Evolutionary conservation across 1,140 invertebrate species (phyloP).

Genomic region (Procambarus clarkii): DNA sequence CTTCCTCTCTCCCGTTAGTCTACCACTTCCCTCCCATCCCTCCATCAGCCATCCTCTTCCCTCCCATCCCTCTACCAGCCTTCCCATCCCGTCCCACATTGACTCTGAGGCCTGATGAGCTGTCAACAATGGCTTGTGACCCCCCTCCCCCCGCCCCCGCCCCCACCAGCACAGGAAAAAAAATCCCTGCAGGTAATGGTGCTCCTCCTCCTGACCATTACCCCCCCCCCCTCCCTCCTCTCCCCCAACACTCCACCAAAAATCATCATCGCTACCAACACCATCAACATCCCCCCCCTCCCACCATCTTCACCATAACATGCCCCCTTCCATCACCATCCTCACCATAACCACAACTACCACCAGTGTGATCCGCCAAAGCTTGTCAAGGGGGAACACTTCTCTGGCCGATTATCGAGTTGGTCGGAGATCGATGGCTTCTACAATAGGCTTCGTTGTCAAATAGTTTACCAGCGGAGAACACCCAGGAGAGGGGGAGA

Average conservation of each 20-base stretch:
- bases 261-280: too few relatives aligned
- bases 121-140: too few relatives aligned
- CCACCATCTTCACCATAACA: not conserved
- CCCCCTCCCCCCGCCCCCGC: not conserved
- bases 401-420: conserved; percentile 26
- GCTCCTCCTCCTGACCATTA: not conserved
- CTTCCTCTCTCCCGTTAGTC: too few relatives aligned
- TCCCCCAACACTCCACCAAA: too few relatives aligned
- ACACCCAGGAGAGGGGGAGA: conserved; percentile 5
- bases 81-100: too few relatives aligned
- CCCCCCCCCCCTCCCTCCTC: not conserved
- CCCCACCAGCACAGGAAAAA: not conserved
- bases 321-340: not conserved
- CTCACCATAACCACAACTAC: not conserved
- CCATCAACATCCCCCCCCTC: too few relatives aligned
- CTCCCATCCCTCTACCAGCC: too few relatives aligned
- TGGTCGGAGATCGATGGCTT: conserved; percentile 43
- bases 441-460: conserved; percentile 60
- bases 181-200: not conserved
- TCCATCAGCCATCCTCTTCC: too few relatives aligned
- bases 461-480: conserved; percentile 23
- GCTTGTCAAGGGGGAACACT: not conserved
- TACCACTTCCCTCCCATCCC: too few relatives aligned
- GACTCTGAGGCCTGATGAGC: not conserved
- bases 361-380: not conserved